Conservation (phyloP, 2,888 invertebrate genomes). For the Marasmarcha lunaedactyla region DNA sequence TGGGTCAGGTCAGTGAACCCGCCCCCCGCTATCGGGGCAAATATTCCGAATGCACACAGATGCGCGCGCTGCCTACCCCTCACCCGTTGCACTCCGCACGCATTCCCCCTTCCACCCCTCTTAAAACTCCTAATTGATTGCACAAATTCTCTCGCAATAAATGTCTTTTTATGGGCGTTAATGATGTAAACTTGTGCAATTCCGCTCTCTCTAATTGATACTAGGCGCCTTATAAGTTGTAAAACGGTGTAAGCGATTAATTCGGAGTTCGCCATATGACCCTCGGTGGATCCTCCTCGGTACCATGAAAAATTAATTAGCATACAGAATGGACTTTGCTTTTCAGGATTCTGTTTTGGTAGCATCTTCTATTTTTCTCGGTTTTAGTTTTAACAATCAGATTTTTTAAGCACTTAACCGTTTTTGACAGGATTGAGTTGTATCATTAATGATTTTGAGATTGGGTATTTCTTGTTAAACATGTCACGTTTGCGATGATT, state of each 20-base stretch:
- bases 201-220: conserved; percentile 55
- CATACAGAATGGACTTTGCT: conserved; percentile 27
- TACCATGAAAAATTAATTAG: conserved; percentile 51
- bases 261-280: conserved; percentile 26
- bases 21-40: conserved; percentile 68
- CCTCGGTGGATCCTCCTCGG: conserved; percentile 30
- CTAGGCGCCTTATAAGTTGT: conserved; percentile 37
- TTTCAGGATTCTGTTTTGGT: conserved; percentile 22
- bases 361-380: no score
- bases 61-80: conserved; percentile 54
- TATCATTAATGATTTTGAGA: no score
- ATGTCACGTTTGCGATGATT: no score
- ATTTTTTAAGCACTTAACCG: no score
- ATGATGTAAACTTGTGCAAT: conserved; percentile 65
- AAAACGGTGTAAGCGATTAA: conserved; percentile 28
- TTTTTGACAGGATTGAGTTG: no score
- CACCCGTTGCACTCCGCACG: conserved; percentile 51
- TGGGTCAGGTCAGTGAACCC: conserved; percentile 67
- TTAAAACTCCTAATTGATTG: conserved; percentile 70
- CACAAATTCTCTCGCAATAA: conserved; percentile 69
- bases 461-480: no score
- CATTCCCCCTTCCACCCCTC: conserved; percentile 44
- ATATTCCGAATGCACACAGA: conserved; percentile 71
- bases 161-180: conserved; percentile 68
- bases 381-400: no score